phyloP scores from a whole-genome alignment of 2,888 invertebrate species.

The Metopia argyrocephala region DNA sequence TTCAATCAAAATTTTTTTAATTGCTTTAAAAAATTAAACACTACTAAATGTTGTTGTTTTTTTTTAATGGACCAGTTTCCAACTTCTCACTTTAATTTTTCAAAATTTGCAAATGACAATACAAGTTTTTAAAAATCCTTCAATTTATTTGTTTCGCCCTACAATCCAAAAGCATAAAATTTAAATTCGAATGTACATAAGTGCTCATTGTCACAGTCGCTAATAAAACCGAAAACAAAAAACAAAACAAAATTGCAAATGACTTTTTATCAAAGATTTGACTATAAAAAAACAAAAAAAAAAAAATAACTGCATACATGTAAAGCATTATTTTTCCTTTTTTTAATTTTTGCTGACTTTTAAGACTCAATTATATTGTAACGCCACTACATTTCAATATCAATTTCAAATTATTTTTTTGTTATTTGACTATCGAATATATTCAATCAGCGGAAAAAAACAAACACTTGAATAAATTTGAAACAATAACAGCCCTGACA shows the following conservation, averaged over 20 bases:
- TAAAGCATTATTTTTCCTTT: constrained; percentile 20
- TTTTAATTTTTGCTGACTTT: constrained; percentile 12
- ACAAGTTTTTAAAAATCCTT: background rate
- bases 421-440: constrained; percentile 47
- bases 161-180: background rate
- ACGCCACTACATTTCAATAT: background rate
- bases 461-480: constrained; percentile 39
- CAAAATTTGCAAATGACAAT: background rate
- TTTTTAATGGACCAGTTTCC: no score
- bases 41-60: no score
- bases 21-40: no score
- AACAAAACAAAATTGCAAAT: background rate
- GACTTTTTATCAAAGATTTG: constrained; percentile 45
- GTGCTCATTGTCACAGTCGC: constrained; percentile 22
- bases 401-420: constrained; percentile 17
- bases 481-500: constrained; percentile 50
- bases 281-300: constrained; percentile 38
- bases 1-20: no score
- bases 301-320: constrained; percentile 32
- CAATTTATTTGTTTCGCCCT: background rate
- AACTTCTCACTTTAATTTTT: background rate
- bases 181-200: background rate
- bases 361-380: constrained; percentile 31
- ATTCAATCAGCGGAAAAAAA: constrained; percentile 40
- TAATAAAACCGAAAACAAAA: constrained; percentile 1